Evolutionary conservation across 2,113 vertebrate species (phyloP), one percentile per base, ranked within the genome.

Genomic region (Uria lomvia): DNA sequence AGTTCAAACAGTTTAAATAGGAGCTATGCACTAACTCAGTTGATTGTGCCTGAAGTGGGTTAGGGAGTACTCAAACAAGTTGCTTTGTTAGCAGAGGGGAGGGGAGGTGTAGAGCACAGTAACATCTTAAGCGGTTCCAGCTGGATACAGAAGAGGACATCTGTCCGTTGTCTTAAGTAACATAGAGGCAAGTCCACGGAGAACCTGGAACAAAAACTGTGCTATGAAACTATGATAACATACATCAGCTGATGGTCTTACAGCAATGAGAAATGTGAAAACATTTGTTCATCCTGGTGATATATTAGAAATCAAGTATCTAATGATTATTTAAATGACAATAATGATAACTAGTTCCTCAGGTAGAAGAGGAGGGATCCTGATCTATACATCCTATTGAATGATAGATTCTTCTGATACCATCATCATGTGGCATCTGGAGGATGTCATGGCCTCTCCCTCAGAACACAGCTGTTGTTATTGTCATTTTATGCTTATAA

Each of bases 21-120:
- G 36, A 75, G 29, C 65, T 59, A 8, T 45, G 68, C 2, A 7
- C 32, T 77, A 53, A 83, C 58, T 76, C 43, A 47, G 34, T 85
- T 78, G 90, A 72, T 91, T 95, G 38, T 79, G 58, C 70, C 87
- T 94, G 73, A 91, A 92, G 91, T 92, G 66, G 84, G 81, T 90
- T 89, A 90, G 92, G 84, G 78, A 88, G 62, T 8, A 36, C 34
- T 90, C 71, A 90, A 75, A 72, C 23, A 79, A 87, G 62, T 79
- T 88, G 77, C 62, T 95, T 94, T 91, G 81, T 91, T 91, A 88
- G 60, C 66, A 94, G 60, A 91, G 74, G 30, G 8, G 43, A 85
- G 40, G 26, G 53, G 49, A 75, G 53, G 40, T 26, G 15, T 82
- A 68, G 79, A 49, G 53, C 27, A 52, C 10, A 40, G 56, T 40